These are phyloP conservation scores for Todiramphus saurophagus DNA, from an alignment of 2,113 vertebrate species.

Conservation along the genomic window DNA sequence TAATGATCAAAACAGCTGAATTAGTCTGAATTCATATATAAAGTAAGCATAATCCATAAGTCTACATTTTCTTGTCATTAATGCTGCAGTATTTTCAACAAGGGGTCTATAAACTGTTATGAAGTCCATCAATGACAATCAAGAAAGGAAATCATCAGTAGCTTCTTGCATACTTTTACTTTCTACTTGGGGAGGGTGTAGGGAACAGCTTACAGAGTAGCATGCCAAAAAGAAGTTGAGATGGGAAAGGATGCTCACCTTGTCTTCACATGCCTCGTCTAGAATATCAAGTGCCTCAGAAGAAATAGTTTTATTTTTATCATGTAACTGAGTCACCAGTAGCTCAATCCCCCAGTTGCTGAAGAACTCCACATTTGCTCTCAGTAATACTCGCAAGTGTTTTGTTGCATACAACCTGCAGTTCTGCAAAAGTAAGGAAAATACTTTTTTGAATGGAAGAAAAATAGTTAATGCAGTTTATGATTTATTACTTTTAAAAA, in stretches of 20 bases:
- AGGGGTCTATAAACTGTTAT: not conserved
- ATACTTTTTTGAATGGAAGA: not conserved
- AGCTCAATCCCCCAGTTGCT: constrained; percentile 99
- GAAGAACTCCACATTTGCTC: constrained; percentile 97
- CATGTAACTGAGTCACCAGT: constrained; percentile 95
- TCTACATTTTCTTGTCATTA: not conserved
- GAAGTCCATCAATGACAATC: not conserved
- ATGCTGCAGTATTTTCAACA: not conserved
- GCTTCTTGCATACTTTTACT: not conserved
- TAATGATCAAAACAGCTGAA: not conserved
- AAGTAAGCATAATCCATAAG: not conserved
- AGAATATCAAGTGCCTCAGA: constrained; percentile 96
- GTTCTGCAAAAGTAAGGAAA: constrained; percentile 73
- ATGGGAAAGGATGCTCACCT: constrained; percentile 77
- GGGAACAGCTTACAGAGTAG: not conserved
- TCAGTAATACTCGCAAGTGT: constrained; percentile 91
- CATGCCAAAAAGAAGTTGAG: not conserved
- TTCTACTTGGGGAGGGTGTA: not conserved
- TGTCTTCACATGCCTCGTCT: constrained; percentile 98
- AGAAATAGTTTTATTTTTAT: constrained; percentile 94
- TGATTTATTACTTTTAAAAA: not conserved
- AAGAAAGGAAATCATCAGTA: not conserved
- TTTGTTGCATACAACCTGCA: constrained; percentile 95
- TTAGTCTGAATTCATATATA: not conserved
- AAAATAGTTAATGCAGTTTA: not conserved